Evolutionary conservation across 1,140 invertebrate species (phyloP).

Genomic region (Periplaneta americana): DNA sequence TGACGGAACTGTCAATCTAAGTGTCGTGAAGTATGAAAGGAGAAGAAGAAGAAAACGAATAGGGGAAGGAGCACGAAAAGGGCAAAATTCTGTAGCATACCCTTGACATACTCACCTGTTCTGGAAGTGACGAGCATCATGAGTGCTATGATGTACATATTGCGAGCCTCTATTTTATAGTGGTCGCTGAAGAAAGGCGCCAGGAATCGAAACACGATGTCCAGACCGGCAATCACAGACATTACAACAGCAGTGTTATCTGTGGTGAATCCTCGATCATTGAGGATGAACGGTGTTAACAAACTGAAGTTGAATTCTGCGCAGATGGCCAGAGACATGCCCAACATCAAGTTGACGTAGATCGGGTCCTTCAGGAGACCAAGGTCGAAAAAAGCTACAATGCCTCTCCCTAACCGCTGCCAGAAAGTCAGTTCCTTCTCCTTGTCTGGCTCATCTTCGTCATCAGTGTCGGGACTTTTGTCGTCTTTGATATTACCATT

Average conservation of each 20-base stretch:
- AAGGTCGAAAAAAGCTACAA: constrained; percentile 57
- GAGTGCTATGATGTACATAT: constrained; percentile 61
- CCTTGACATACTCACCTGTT: constrained; percentile 49
- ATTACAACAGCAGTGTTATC: constrained; percentile 51
- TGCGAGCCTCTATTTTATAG: constrained; percentile 55
- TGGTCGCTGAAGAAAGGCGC: constrained; percentile 56
- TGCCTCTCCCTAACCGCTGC: not conserved
- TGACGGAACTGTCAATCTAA: too few species aligned
- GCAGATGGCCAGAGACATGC: constrained; percentile 57
- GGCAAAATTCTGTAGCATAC: too few species aligned
- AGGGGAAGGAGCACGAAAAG: too few species aligned
- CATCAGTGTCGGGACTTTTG: not conserved
- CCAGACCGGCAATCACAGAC: constrained; percentile 48
- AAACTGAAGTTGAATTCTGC: constrained; percentile 63
- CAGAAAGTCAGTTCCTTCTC: not conserved
- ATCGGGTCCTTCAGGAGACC: constrained; percentile 52
- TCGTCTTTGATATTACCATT: not conserved
- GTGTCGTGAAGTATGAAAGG: too few species aligned
- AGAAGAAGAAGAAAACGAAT: too few species aligned
- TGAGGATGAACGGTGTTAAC: constrained; percentile 57
- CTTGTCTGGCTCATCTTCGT: not conserved
- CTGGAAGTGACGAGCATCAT: constrained; percentile 54
- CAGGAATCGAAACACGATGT: constrained; percentile 51
- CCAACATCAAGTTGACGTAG: constrained; percentile 48
- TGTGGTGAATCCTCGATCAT: constrained; percentile 51